Conservation (phyloP, 2,797 vertebrate genomes). For the Coreius guichenoti region DNA sequence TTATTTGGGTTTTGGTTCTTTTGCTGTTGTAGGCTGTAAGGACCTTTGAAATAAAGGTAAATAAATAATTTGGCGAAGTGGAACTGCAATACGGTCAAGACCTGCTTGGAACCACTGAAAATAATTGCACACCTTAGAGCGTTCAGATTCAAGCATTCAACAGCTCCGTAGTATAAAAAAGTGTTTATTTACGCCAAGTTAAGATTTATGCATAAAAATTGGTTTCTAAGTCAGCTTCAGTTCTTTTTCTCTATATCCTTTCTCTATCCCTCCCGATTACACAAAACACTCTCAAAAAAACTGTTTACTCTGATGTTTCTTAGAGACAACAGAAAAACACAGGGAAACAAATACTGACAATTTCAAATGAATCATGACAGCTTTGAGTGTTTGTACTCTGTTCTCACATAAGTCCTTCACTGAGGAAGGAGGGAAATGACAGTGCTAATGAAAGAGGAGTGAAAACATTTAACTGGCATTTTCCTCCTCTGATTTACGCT, state of each 20-base stretch:
- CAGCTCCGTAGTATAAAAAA: neutral
- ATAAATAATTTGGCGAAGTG: too few relatives aligned
- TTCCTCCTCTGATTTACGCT: conserved; percentile 17
- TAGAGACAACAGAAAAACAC: neutral
- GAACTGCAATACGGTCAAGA: too few relatives aligned
- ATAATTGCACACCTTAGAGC: too few relatives aligned
- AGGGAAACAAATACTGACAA: neutral
- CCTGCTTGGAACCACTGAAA: too few relatives aligned
- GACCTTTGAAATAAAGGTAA: too few relatives aligned
- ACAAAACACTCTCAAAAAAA: neutral
- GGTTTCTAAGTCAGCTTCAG: neutral
- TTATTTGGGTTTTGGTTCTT: too few relatives aligned
- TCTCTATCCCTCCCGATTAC: neutral
- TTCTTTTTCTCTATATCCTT: neutral
- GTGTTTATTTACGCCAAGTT: neutral
- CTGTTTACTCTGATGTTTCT: neutral
- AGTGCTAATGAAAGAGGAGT: neutral
- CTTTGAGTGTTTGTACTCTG: neutral
- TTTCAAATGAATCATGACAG: neutral
- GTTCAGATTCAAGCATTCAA: too few relatives aligned
- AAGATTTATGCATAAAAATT: neutral
- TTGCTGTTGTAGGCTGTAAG: too few relatives aligned
- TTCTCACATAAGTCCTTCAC: neutral
- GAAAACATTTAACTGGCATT: conserved; percentile 2
- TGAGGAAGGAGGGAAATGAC: neutral